phyloP scores from a whole-genome alignment of 2,113 vertebrate species.

The Dicerorhinus sumatrensis region DNA sequence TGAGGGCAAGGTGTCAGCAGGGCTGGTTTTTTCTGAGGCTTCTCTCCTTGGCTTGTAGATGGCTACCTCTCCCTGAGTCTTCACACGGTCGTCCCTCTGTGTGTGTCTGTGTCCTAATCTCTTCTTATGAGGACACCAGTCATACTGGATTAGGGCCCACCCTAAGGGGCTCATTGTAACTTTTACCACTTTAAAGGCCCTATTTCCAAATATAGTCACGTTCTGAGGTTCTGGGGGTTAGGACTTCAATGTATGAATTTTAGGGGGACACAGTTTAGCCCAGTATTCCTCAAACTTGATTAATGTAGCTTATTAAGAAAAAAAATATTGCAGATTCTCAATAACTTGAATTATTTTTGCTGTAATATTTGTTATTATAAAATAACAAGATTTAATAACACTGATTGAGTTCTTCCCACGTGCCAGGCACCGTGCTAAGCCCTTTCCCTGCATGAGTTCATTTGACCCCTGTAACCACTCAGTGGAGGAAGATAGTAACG shows the following conservation, averaged over 20 bases:
- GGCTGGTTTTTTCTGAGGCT: not conserved
- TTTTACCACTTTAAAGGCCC: not conserved
- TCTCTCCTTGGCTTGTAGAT: not conserved
- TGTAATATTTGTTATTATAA: not conserved
- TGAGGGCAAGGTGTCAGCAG: not conserved
- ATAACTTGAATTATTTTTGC: not conserved
- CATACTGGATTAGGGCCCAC: not conserved
- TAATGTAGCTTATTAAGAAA: not conserved
- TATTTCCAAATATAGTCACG: not conserved
- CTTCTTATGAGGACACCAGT: not conserved
- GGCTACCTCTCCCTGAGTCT: not conserved
- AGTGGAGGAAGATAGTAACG: not conserved
- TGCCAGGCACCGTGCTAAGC: not conserved
- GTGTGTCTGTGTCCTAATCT: not conserved
- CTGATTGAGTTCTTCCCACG: not conserved
- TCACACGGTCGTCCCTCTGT: fast-evolving
- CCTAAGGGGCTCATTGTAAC: not conserved
- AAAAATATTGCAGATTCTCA: not conserved
- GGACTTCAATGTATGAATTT: not conserved
- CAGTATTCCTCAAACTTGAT: not conserved
- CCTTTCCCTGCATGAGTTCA: not conserved
- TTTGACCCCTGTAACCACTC: not conserved
- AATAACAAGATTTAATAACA: not conserved
- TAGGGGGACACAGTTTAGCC: not conserved
- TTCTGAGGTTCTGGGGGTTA: not conserved